These are phyloP conservation scores for Pelobates cultripes DNA, from an alignment of 2,797 vertebrate genomes.

Conservation along the genomic window DNA sequence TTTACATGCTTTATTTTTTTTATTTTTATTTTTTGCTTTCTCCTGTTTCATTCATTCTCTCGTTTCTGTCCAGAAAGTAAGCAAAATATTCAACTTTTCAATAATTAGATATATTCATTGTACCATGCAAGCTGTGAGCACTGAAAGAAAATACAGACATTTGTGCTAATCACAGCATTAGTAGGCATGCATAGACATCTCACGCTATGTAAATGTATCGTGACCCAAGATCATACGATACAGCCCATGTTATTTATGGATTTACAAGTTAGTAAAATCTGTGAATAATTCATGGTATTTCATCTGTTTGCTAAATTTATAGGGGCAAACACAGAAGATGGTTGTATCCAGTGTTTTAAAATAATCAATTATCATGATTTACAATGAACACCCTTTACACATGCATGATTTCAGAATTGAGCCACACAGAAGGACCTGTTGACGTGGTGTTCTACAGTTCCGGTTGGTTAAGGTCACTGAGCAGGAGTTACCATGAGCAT, in stretches of 20 bases:
- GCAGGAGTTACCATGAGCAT: background rate
- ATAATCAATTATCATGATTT: slow-evolving; percentile 34
- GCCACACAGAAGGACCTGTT: background rate
- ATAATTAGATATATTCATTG: background rate
- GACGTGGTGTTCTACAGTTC: background rate
- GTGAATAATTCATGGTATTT: slow-evolving; percentile 47
- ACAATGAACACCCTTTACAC: slow-evolving; percentile 31
- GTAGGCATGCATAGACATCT: slow-evolving; percentile 3
- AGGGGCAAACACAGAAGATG: slow-evolving; percentile 15
- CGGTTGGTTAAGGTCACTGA: background rate
- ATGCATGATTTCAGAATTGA: slow-evolving; percentile 17
- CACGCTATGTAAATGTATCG: background rate
- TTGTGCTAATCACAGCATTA: slow-evolving; percentile 20
- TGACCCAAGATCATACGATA: slow-evolving; percentile 6
- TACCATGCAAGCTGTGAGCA: background rate
- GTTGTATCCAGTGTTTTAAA: slow-evolving; percentile 26
- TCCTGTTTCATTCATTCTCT: background rate
- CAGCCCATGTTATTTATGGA: slow-evolving; percentile 25
- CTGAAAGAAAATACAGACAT: slow-evolving; percentile 9
- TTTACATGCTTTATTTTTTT: too few relatives aligned
- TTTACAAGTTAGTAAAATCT: slow-evolving; percentile 12
- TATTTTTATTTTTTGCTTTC: too few relatives aligned
- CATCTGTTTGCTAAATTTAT: slow-evolving; percentile 29
- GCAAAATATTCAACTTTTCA: background rate
- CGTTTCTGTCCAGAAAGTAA: background rate